Evolutionary conservation across 2,888 invertebrate species (phyloP), one percentile per base, ranked within the genome.

Genomic region (Drosophila stalkeri): DNA sequence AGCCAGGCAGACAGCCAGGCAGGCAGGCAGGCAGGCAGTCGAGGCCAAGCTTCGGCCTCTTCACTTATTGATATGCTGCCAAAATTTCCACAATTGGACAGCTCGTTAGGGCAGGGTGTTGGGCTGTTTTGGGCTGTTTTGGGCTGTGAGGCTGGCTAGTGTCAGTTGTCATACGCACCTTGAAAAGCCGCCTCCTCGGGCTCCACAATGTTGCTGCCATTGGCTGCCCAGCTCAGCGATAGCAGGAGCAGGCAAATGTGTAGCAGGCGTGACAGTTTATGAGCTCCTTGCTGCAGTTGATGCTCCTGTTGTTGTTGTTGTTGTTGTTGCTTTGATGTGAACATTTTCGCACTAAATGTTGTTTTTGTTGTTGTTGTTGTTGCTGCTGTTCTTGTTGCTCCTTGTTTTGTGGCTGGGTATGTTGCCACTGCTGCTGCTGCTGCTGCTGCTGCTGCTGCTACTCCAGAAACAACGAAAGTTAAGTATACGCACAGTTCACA

Each of bases 131-230:
- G n/a, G n/a, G n/a, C n/a, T n/a, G n/a, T n/a, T n/a, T n/a, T n/a
- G 33, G 9, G 41, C 0, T 12, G 37, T 37, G 14, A 14, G 37
- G 37, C 2, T 35, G 35, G 12, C 12, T 14, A 5, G 43, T 33
- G 43, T 20, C 47, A 44, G 16, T 23, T 23, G 23, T 63, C 33
- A 72, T 71, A 86, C 86, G 83, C 92, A 95, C 95, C 95, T 94
- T 95, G 95, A 90, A 95, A 95, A 74, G 95, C 95, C 62, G 95
- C 95, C 90, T 95, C 95, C 83, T 93, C 93, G 65, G 92, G 87
- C 77, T 93, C 93, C 73, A 90, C 85, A 65, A 86, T 78, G 86
- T 89, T 90, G 90, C 88, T 91, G 90, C 82, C 61, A 54, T 54
- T 62, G 59, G 49, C 65, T 27, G 43, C 46, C 14, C 68, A 75